Conservation (phyloP, 2,797 vertebrate genomes). For the Intellagama lesueurii region DNA sequence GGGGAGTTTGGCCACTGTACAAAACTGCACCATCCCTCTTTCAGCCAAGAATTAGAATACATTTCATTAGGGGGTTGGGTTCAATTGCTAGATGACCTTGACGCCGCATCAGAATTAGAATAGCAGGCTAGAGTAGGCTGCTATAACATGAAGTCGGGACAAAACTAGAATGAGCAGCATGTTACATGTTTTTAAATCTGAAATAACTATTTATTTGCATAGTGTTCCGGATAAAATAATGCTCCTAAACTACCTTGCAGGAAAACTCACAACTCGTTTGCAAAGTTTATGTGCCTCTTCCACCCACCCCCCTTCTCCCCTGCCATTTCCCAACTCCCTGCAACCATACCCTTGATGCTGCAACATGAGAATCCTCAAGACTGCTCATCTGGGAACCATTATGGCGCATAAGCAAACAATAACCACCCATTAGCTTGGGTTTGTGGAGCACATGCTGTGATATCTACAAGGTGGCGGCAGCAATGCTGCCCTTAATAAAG, state of each 20-base stretch:
- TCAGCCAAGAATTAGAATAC: too few species aligned
- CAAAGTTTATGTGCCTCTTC: neutral
- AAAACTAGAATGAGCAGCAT: neutral
- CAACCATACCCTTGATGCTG: slow-evolving; percentile 33
- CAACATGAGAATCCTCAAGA: neutral
- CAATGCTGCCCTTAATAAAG: neutral
- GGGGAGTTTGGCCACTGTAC: too few species aligned
- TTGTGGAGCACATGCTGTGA: slow-evolving; percentile 44
- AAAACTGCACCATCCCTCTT: too few species aligned
- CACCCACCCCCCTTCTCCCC: neutral
- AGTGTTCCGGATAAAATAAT: neutral
- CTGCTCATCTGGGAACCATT: slow-evolving; percentile 48
- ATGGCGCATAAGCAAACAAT: slow-evolving; percentile 43
- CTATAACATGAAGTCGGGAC: neutral
- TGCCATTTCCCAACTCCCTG: neutral
- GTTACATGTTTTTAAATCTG: neutral
- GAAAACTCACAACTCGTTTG: neutral
- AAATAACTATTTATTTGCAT: neutral
- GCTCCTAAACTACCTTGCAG: neutral
- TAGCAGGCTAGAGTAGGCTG: neutral
- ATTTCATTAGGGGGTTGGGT: too few species aligned
- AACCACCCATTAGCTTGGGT: slow-evolving; percentile 36
- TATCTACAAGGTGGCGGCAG: slow-evolving; percentile 55
- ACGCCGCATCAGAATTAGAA: neutral
- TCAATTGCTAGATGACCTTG: too few species aligned